Percentiles rank a stretch among this genome's conserved stretches.
These are phyloP conservation scores for Scatophagus argus DNA, from an alignment of 2,113 vertebrate species.

Conservation along the genomic window DNA sequence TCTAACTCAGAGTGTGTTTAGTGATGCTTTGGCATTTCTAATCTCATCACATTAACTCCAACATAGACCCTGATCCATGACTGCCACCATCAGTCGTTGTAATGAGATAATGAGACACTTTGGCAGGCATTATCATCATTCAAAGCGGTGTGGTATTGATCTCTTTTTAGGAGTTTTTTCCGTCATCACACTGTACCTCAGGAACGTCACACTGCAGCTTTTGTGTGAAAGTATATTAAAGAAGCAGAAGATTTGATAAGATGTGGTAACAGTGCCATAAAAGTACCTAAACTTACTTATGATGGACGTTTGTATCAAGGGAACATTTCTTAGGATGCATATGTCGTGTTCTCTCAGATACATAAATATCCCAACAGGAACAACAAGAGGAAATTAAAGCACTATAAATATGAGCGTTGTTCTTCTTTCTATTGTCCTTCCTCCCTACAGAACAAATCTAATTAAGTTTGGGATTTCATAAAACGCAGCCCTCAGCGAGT, in stretches of 20 bases:
- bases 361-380: not conserved
- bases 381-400: constrained; percentile 25
- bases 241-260: not conserved
- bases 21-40: not conserved
- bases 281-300: not conserved
- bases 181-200: not conserved
- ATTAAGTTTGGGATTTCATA: constrained; percentile 69
- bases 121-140: constrained; percentile 1
- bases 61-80: not conserved
- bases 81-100: not conserved
- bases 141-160: not conserved
- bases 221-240: not conserved
- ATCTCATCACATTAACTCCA: constrained; percentile 31
- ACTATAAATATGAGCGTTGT: constrained; percentile 62
- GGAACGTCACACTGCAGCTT: too few species aligned
- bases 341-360: not conserved
- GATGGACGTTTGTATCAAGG: not conserved
- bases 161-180: not conserved
- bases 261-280: too few species aligned
- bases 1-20: not conserved
- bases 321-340: constrained; percentile 6
- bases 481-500: constrained; percentile 13
- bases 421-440: constrained; percentile 50
- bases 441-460: constrained; percentile 48
- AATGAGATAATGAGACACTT: constrained; percentile 42